These are phyloP conservation scores for Tragelaphus oryx DNA, from an alignment of 2,797 vertebrate genomes.

Conservation along the genomic window DNA sequence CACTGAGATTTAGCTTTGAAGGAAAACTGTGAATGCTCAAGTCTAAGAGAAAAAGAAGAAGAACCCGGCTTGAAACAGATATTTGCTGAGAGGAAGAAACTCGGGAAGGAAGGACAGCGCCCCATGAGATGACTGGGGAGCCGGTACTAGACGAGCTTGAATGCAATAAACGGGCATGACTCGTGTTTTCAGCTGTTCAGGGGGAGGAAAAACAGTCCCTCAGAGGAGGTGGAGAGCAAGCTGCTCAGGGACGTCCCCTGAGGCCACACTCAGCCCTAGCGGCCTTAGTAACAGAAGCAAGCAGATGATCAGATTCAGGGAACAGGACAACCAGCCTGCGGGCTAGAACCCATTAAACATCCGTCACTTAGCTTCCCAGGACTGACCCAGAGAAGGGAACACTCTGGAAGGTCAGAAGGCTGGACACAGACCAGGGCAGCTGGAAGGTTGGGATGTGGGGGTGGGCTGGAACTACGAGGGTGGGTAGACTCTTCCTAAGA, in stretches of 20 bases:
- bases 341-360: accelerated
- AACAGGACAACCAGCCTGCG: accelerated
- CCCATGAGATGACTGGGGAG: accelerated
- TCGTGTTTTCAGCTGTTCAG: background rate
- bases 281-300: background rate
- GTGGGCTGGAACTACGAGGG: background rate
- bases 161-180: accelerated
- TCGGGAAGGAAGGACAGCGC: accelerated
- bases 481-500: background rate
- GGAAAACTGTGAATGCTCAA: background rate
- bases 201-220: background rate
- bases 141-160: background rate
- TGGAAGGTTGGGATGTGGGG: accelerated
- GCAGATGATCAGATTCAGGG: background rate
- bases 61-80: background rate
- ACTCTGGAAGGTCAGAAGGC: accelerated
- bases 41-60: background rate
- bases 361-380: no score
- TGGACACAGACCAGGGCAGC: background rate
- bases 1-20: background rate
- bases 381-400: no score
- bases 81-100: background rate
- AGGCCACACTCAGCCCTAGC: accelerated
- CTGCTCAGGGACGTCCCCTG: accelerated
- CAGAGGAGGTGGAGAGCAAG: background rate